Evolutionary conservation across 2,797 vertebrate species (phyloP), one percentile per base, ranked within the genome.

Genomic region (Sternotherus odoratus): DNA sequence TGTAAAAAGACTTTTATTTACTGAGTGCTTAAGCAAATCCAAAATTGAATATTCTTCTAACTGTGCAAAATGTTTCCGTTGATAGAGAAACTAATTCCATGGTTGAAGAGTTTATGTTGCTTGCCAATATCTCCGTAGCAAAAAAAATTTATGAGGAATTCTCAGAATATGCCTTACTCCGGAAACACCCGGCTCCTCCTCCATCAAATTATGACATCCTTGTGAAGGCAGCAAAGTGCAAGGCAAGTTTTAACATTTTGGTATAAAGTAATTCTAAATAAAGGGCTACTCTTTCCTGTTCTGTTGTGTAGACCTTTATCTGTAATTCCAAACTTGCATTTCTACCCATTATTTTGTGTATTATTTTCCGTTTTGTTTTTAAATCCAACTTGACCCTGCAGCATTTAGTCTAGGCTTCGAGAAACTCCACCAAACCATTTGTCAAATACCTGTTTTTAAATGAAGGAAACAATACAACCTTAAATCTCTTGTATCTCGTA

Each of bases 31-130:
- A 83, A 89, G 2, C 39, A 56, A 43, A 79, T 75, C 19, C 30
- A 11, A 84, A 54, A 77, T 53, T 28, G 39, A 80, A 57, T 93
- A 53, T 30, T 83, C 90, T 91, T 83, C 57, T 96, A 92, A 95
- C 36, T 88, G n/a, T 83, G 28, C 16, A 30, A 83, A 86, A 53
- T 75, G 19, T 87, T 96, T 97, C 92, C 60, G 11, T 95, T 96
- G 90, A 60, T 79, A 99, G 99, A 98, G 99, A 99, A 98, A 99
- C 99, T 74, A 99, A 99, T 98, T 99, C 99, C 79, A 99, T 99
- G 99, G 99, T 99, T 46, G 99, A 99, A 97, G 99, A 99, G 98
- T 99, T 99, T 97, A 99, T 99, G 99, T 98, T 99, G 98, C 98
- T 99, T 95, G 99, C 99, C 72, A 99, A 99, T 97, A 98, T 99